These are phyloP conservation scores for Nebria salina DNA, from an alignment of 2,888 invertebrate genomes.

Conservation along the genomic window DNA sequence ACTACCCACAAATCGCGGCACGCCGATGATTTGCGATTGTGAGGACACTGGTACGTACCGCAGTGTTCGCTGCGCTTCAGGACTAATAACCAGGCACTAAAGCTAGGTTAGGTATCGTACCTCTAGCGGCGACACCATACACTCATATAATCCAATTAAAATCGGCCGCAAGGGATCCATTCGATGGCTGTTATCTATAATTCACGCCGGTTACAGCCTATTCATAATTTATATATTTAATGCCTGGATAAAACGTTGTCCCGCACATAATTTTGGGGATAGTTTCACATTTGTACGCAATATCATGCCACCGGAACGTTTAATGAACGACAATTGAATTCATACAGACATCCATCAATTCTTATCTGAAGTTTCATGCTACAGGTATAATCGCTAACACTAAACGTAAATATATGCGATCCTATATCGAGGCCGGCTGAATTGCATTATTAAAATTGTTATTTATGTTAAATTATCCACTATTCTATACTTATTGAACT, in stretches of 20 bases:
- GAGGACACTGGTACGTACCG: slow-evolving; percentile 4
- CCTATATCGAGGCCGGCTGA: background rate
- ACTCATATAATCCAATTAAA: slow-evolving; percentile 61
- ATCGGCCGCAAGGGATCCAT: slow-evolving; percentile 58
- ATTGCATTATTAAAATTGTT: background rate
- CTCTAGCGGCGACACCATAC: slow-evolving; percentile 42
- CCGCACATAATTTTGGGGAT: slow-evolving; percentile 36
- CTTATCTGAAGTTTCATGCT: background rate
- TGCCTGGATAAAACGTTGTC: slow-evolving; percentile 50
- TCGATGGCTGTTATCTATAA: slow-evolving; percentile 58
- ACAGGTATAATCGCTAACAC: background rate
- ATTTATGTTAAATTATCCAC: background rate
- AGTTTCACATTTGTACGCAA: slow-evolving; percentile 23
- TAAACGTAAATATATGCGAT: background rate
- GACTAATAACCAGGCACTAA: slow-evolving; percentile 33
- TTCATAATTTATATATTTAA: slow-evolving; percentile 61
- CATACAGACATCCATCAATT: background rate
- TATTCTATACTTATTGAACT: background rate
- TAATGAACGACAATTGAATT: slow-evolving; percentile 39
- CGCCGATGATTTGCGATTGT: slow-evolving; percentile 22
- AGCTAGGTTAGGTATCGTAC: slow-evolving; percentile 6
- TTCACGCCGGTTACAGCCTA: slow-evolving; percentile 56
- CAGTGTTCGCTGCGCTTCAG: slow-evolving; percentile 22
- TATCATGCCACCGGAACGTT: background rate
- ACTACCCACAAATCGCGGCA: background rate